These are phyloP conservation scores for Leptothorax acervorum DNA, from an alignment of 2,888 invertebrate genomes.

Conservation along the genomic window DNA sequence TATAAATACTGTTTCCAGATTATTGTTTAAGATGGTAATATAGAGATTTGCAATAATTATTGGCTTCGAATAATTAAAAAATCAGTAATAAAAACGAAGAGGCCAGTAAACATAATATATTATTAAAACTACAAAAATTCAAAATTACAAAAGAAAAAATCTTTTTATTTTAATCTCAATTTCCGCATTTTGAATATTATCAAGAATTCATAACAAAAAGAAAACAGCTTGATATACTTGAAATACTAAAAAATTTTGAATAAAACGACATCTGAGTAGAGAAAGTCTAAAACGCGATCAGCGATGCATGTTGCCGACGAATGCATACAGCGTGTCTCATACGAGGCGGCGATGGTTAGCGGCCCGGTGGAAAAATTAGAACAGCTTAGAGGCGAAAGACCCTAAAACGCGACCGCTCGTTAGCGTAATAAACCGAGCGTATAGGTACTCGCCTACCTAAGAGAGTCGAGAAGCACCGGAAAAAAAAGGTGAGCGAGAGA, in stretches of 20 bases:
- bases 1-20: background rate
- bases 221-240: background rate
- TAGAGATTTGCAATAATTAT: background rate
- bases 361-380: conserved; percentile 5
- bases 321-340: background rate
- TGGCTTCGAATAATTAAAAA: background rate
- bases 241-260: background rate
- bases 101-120: background rate
- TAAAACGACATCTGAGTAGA: background rate
- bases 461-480: conserved; percentile 1
- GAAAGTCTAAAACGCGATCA: background rate
- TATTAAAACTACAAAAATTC: background rate
- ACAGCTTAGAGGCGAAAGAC: conserved; percentile 20
- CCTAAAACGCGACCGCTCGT: conserved; percentile 65
- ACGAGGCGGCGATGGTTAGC: conserved; percentile 10
- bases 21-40: background rate
- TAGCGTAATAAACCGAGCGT: conserved; percentile 67
- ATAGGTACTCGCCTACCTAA: conserved; percentile 31
- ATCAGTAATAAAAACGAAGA: background rate
- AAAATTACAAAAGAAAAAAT: background rate
- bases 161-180: background rate
- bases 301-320: background rate
- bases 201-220: background rate
- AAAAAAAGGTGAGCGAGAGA: conserved; percentile 13
- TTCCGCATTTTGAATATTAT: background rate